Percentiles rank a stretch among this genome's conserved stretches.
phyloP scores from a whole-genome alignment of 2,888 invertebrate species.

The Horisme vitalbata region DNA sequence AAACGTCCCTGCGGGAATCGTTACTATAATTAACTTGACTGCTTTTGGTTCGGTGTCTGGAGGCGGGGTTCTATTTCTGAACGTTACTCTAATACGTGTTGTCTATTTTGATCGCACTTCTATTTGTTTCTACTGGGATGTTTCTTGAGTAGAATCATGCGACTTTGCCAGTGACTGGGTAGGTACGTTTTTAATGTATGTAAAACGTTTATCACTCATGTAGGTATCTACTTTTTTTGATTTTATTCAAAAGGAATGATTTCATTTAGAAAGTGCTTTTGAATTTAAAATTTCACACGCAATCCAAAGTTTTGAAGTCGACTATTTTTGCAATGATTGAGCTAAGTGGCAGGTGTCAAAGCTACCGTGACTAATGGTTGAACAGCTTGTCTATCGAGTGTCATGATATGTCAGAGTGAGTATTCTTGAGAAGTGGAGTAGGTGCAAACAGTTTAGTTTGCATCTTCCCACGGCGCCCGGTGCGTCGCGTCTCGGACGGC shows the following conservation, averaged over 20 bases:
- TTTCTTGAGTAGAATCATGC: constrained; percentile 45
- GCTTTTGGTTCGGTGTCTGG: constrained; percentile 79
- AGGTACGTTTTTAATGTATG: too few relatives aligned
- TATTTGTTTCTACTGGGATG: constrained; percentile 58
- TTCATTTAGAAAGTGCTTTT: constrained; percentile 14
- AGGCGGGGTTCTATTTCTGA: constrained; percentile 78
- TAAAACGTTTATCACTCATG: too few relatives aligned
- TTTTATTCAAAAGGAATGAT: constrained; percentile 8
- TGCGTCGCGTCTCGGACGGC: constrained; percentile 30
- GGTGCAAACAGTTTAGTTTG: constrained; percentile 38
- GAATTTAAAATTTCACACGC: constrained; percentile 26
- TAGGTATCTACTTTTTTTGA: too few relatives aligned
- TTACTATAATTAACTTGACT: constrained; percentile 79
- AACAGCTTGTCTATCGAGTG: constrained; percentile 28
- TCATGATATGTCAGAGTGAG: constrained; percentile 31
- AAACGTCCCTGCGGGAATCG: constrained; percentile 75
- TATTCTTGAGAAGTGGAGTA: constrained; percentile 31
- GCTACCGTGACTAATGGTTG: constrained; percentile 30
- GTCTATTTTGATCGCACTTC: constrained; percentile 69
- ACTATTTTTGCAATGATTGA: constrained; percentile 21
- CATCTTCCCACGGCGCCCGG: constrained; percentile 51
- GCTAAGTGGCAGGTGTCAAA: constrained; percentile 21
- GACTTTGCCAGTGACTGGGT: constrained; percentile 10
- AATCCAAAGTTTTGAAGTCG: constrained; percentile 16
- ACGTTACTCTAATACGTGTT: constrained; percentile 67